Evolutionary conservation across 2,888 invertebrate species (phyloP).

Genomic region (Escarpia spicata): DNA sequence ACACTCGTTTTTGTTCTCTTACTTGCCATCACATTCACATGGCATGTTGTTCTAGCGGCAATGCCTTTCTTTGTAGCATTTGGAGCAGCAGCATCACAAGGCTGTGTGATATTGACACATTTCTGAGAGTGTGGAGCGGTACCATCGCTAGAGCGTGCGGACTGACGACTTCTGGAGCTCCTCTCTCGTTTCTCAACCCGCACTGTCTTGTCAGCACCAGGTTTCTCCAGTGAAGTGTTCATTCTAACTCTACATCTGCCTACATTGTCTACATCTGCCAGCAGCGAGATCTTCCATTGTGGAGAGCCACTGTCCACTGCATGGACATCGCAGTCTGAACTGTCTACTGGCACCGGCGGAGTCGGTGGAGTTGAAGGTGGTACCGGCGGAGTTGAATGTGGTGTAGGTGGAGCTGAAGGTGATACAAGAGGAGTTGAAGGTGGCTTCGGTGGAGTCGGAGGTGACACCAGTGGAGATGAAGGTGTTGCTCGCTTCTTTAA

Average conservation of each 20-base stretch:
- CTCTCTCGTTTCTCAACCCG: neutral
- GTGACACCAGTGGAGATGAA: neutral
- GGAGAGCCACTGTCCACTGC: neutral
- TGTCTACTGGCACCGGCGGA: neutral
- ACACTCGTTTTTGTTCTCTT: too few species aligned
- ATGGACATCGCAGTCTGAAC: neutral
- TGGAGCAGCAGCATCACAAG: neutral
- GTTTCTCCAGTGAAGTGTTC: neutral
- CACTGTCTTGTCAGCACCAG: neutral
- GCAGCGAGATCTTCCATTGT: neutral
- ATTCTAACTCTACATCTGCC: neutral
- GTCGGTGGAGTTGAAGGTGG: neutral
- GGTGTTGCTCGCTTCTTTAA: slow-evolving; percentile 7
- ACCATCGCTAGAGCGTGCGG: neutral
- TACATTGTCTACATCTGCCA: neutral
- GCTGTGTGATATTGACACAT: neutral
- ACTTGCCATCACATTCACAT: too few species aligned
- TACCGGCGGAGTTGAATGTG: neutral
- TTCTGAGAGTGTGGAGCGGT: neutral
- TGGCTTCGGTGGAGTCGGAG: too few species aligned
- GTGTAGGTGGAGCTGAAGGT: neutral
- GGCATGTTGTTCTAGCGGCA: neutral
- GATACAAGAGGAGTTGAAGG: neutral
- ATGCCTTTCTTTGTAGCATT: neutral
- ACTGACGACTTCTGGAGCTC: neutral